Evolutionary conservation across 2,888 invertebrate species (phyloP), one percentile per base, ranked within the genome.

Genomic region (Hyalella azteca): DNA sequence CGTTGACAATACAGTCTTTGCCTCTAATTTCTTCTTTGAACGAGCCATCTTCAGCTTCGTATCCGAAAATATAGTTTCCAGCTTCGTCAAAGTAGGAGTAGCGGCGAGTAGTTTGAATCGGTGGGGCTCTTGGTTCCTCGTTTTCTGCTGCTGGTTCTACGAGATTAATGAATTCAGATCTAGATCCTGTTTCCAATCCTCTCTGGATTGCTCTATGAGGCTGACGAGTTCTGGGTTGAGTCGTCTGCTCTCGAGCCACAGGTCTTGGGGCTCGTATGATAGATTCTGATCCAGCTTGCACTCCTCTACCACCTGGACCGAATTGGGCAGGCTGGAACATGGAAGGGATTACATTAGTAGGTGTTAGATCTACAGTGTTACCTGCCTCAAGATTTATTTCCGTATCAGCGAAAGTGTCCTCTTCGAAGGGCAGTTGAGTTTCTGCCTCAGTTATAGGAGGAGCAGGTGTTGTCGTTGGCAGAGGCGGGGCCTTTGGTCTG

Each of bases 1-100:
- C 95, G 81, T 94, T 91, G 5, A 94, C 94, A 0, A 95, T 94
- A 87, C 94, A 95, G 88, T 95, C 94, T 0, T 93, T 93, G 75
- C 94, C 94, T 81, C 94, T 89, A 3, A 94, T 94, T 88, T 95
- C 94, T 87, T 95, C 94, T 87, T 94, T 94, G 90, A 94, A 95
- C 82, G 93, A 93, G 0, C 94, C 94, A 86, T 94, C 94, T 15
- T 93, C 94, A 0, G 93, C 93, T 59, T 86, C 86, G 88, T 94
- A 94, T 49, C 94, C 94, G 88, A 94, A 94, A 11, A 94, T 94
- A 88, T 94, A 94, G 80, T 93, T 93, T 79, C 94, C 94, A 85
- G 94, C 94, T 87, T 94, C 93, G 88, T 94, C 94, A 32, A 91
- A 91, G 89, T 94, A 93, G 87, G 93, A 94, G 88, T 94, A 94